phyloP scores from a whole-genome alignment of 2,888 invertebrate species.

The Petrolisthes manimaculis region DNA sequence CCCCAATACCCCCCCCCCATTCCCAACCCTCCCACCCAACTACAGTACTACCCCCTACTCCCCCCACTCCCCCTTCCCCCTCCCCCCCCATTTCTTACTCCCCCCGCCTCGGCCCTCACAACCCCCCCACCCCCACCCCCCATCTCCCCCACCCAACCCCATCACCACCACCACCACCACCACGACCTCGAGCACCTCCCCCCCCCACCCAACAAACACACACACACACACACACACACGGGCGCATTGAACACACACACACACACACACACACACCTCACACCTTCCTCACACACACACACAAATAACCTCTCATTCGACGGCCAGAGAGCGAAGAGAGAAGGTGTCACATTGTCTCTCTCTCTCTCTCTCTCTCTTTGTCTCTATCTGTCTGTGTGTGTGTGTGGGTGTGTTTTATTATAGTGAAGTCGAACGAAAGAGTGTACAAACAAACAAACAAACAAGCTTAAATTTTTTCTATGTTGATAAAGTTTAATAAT shows the following conservation, averaged over 20 bases:
- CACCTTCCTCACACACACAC: background rate
- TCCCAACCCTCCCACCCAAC: no score
- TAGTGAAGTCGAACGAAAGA: no score
- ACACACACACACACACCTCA: background rate
- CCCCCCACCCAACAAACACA: background rate
- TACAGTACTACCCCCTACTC: background rate
- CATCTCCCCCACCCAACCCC: background rate
- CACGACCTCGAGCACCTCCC: background rate
- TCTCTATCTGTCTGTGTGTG: no score
- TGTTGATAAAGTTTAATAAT: background rate
- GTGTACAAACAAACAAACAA: background rate
- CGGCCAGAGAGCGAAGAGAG: background rate
- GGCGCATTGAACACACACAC: background rate
- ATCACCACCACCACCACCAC: background rate
- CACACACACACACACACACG: background rate
- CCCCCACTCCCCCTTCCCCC: background rate
- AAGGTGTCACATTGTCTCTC: no score
- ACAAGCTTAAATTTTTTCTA: background rate
- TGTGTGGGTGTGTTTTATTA: background rate
- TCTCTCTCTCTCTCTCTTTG: no score
- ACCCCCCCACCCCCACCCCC: background rate
- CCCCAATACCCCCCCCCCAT: no score
- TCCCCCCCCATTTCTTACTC: background rate
- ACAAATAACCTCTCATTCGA: background rate
- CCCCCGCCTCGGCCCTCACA: background rate